These are phyloP conservation scores for Euplexia lucipara DNA, from an alignment of 2,888 invertebrate genomes.

Conservation along the genomic window DNA sequence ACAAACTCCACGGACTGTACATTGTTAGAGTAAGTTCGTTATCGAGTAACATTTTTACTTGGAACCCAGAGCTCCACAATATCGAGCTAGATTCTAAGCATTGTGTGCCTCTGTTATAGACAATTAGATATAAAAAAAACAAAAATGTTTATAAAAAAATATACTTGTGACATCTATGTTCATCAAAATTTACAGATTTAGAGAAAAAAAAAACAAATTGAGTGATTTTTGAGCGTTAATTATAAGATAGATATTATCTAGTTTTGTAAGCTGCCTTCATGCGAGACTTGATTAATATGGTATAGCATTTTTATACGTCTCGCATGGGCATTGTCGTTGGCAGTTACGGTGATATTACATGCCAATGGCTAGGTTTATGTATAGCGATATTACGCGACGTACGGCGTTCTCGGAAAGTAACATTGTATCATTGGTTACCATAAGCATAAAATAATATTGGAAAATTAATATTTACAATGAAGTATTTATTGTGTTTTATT, in stretches of 20 bases:
- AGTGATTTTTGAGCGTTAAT: conserved; percentile 64
- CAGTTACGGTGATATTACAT: conserved; percentile 84
- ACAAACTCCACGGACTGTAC: conserved; percentile 68
- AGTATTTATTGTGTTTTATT: conserved; percentile 66
- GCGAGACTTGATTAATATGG: conserved; percentile 74
- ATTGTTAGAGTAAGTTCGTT: conserved; percentile 71
- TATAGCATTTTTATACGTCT: conserved; percentile 71
- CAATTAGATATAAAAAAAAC: conserved; percentile 75
- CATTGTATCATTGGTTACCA: conserved; percentile 91
- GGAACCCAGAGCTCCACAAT: conserved; percentile 68
- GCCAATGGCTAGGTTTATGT: conserved; percentile 84
- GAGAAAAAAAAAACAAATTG: conserved; percentile 59
- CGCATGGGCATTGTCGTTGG: conserved; percentile 81
- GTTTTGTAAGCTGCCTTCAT: conserved; percentile 83
- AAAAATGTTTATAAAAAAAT: conserved; percentile 71
- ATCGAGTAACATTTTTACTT: conserved; percentile 76
- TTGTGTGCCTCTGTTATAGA: conserved; percentile 90
- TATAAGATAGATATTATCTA: conserved; percentile 80
- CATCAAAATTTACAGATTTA: conserved; percentile 66
- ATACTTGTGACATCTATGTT: conserved; percentile 71
- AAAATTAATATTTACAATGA: conserved; percentile 91
- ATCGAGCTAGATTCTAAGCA: conserved; percentile 83
- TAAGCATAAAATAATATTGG: conserved; percentile 89
- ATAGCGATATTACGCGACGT: conserved; percentile 79
- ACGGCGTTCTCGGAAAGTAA: conserved; percentile 73